A percentile compares a stretch with the other conserved stretches of the same genome.
These are phyloP conservation scores for Thamnophis sirtalis DNA, from an alignment of 2,113 vertebrate species.

Conservation along the genomic window DNA sequence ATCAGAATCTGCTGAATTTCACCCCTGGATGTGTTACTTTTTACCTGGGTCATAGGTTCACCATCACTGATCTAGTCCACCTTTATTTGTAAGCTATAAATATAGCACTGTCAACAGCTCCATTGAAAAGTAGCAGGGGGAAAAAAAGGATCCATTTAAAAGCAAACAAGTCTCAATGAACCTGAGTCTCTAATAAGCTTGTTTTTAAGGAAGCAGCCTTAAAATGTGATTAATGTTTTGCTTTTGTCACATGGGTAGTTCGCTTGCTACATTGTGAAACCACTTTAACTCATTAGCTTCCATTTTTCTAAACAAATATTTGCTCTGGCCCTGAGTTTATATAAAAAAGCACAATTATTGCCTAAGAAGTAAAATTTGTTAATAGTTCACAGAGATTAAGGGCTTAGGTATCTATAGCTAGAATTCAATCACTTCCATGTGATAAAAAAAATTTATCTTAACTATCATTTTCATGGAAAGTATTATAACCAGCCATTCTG, in stretches of 20 bases:
- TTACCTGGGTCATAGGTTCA: neutral
- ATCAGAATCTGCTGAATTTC: too few relatives aligned
- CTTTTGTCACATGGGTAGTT: neutral
- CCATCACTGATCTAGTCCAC: neutral
- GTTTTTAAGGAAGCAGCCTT: neutral
- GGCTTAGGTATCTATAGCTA: neutral
- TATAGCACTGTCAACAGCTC: neutral
- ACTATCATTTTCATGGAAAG: neutral
- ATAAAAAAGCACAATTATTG: neutral
- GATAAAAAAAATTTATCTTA: neutral
- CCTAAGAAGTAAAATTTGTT: neutral
- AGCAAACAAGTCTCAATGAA: neutral
- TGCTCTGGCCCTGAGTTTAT: neutral
- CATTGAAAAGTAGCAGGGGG: neutral
- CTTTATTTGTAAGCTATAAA: neutral
- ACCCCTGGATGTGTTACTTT: neutral
- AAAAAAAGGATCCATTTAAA: neutral
- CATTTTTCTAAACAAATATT: neutral
- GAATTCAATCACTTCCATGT: neutral
- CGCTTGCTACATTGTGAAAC: neutral
- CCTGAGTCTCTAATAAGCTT: neutral
- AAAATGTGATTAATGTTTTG: neutral
- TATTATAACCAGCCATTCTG: neutral
- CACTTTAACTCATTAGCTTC: neutral
- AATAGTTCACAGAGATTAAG: neutral